phyloP scores from a whole-genome alignment of 1,140 invertebrate genomes.

The Megathymus violae region DNA sequence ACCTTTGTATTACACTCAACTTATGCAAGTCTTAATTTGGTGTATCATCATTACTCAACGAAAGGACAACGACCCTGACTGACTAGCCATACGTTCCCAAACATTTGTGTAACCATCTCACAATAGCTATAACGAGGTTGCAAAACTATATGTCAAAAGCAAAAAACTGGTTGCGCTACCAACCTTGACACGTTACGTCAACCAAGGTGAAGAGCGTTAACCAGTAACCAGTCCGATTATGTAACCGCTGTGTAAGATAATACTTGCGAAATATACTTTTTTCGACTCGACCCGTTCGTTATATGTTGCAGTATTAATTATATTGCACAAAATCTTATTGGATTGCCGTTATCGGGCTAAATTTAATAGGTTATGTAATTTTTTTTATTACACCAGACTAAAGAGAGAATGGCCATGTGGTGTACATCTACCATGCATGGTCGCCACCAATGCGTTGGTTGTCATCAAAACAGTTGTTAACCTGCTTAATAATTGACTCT shows the following conservation, averaged over 20 bases:
- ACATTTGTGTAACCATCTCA: constrained; percentile 28
- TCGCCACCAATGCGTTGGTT: too few relatives aligned
- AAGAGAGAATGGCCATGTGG: too few relatives aligned
- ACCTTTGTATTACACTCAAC: background rate
- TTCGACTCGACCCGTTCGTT: background rate
- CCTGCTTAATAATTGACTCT: too few relatives aligned
- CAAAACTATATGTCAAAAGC: constrained; percentile 28
- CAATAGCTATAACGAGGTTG: constrained; percentile 15
- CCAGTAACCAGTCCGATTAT: constrained; percentile 54
- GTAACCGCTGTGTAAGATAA: constrained; percentile 47
- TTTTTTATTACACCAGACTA: too few relatives aligned
- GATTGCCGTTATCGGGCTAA: too few relatives aligned
- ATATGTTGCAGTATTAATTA: background rate
- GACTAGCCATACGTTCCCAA: constrained; percentile 11
- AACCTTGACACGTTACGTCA: constrained; percentile 61
- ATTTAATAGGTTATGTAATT: too few relatives aligned
- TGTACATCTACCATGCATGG: too few relatives aligned
- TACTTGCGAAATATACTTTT: constrained; percentile 19
- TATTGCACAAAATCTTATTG: too few relatives aligned
- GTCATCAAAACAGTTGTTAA: too few relatives aligned
- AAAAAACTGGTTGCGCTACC: constrained; percentile 28
- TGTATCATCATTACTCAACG: background rate
- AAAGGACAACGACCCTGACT: constrained; percentile 2
- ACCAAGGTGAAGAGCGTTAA: constrained; percentile 62
- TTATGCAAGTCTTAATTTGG: background rate